Evolutionary conservation across 2,113 vertebrate genomes (phyloP).

Genomic region (Nyctereutes procyonoides): DNA sequence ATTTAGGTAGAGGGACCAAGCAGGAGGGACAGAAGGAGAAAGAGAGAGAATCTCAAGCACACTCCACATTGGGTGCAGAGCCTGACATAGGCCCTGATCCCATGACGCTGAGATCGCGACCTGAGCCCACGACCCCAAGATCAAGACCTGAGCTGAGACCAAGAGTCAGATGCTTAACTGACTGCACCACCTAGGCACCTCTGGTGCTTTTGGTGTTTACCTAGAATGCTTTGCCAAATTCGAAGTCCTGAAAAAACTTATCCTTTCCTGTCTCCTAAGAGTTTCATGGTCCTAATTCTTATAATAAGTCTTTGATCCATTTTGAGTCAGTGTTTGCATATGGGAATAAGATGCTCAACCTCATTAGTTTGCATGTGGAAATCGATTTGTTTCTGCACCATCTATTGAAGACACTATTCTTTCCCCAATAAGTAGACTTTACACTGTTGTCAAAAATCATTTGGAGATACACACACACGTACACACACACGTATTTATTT

Average conservation of each 20-base stretch:
- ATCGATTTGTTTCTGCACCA: neutral
- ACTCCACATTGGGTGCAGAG: neutral
- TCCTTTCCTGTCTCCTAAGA: neutral
- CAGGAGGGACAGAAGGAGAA: neutral
- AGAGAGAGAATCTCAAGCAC: neutral
- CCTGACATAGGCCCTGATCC: neutral
- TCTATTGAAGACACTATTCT: neutral
- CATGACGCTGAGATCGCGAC: neutral
- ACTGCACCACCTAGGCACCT: neutral
- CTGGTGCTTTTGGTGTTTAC: neutral
- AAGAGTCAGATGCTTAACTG: neutral
- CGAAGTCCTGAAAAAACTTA: neutral
- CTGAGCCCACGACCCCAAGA: neutral
- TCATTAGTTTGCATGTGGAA: neutral
- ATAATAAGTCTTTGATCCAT: neutral
- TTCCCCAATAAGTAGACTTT: neutral
- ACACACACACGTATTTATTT: neutral
- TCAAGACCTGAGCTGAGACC: neutral
- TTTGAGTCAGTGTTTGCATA: neutral
- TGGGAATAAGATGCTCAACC: neutral
- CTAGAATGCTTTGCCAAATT: neutral
- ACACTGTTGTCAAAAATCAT: neutral
- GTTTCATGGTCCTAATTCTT: neutral
- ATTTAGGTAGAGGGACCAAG: neutral
- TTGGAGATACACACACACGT: neutral